Evolutionary conservation across 2,113 vertebrate species (phyloP), one percentile per base, ranked within the genome.

Genomic region (Periophthalmodon schlosseri): DNA sequence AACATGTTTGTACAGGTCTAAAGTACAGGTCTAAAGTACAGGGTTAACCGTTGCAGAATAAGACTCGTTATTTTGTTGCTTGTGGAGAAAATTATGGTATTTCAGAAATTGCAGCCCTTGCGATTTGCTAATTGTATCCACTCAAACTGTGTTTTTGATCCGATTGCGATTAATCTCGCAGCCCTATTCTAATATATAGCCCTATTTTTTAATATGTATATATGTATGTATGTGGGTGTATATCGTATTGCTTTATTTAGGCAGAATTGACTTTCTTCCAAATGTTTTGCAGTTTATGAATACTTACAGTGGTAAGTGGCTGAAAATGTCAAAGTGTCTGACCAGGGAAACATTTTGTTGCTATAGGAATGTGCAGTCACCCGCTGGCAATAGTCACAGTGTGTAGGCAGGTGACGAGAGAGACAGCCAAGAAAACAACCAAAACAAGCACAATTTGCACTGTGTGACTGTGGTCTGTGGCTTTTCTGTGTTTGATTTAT

Each of bases 401-500:
- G 77, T 64, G 76, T 68, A 63, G 76, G 70, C 44, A 23, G 73
- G 58, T 68, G 74, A 68, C 77, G 44, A 77, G 20, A 33, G 67
- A 74, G 21, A 21, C 36, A 23, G 34, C 60, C 39, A 58, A 57
- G 39, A 47, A 67, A 57, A 20, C 57, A 74, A 20, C 75, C 81
- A 81, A 68, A 79, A 72, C 7, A 33, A 34, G 24, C 58, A 16
- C 2, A 12, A 24, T 24, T 13, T 24, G 56, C 56, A 23, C n/a
- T 58, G n/a, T 58, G 21, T 23, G 7, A 58, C 56, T 24, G 21
- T 24, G 11, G 56, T 20, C 50, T 54, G 50, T n/a, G 50, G 50
- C 50, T 20, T 2, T 18, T n/a, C 50, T 9, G 18, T 18, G 6
- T n/a, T 54, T 54, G 50, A 7, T 20, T 54, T 54, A 7, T n/a